Conservation (phyloP, 53 echinoderm and acorn worm species). For the Holothuria scabra region DNA sequence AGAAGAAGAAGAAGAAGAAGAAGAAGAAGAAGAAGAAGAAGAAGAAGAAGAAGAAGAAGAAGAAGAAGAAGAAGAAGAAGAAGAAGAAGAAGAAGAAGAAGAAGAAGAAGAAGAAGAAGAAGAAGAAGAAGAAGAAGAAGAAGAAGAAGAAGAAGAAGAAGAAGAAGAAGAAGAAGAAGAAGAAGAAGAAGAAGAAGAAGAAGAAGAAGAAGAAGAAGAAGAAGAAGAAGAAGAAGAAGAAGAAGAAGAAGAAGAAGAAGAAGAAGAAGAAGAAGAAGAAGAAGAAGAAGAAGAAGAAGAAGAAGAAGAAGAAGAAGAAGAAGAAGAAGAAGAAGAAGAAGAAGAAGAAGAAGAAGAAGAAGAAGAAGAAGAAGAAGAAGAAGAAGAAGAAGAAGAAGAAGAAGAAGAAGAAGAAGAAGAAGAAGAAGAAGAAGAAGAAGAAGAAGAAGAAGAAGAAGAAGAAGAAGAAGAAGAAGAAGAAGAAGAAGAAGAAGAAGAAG, state of each 20-base stretch:
- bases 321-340: too few species aligned
- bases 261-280: neutral
- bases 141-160: neutral
- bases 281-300: neutral
- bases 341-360: neutral
- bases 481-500: neutral
- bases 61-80: constrained; percentile 11
- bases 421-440: neutral
- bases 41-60: constrained; percentile 11
- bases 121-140: neutral
- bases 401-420: neutral
- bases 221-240: neutral
- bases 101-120: neutral
- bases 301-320: constrained; percentile 17
- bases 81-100: constrained; percentile 11
- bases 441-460: neutral
- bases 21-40: constrained; percentile 4
- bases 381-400: neutral
- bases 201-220: neutral
- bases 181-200: neutral
- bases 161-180: neutral
- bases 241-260: neutral
- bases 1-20: constrained; percentile 11
- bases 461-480: neutral
- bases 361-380: neutral